Evolutionary conservation across 2,113 vertebrate genomes (phyloP), one percentile per base, ranked within the genome.

Genomic region (Astatoreochromis straeleni): DNA sequence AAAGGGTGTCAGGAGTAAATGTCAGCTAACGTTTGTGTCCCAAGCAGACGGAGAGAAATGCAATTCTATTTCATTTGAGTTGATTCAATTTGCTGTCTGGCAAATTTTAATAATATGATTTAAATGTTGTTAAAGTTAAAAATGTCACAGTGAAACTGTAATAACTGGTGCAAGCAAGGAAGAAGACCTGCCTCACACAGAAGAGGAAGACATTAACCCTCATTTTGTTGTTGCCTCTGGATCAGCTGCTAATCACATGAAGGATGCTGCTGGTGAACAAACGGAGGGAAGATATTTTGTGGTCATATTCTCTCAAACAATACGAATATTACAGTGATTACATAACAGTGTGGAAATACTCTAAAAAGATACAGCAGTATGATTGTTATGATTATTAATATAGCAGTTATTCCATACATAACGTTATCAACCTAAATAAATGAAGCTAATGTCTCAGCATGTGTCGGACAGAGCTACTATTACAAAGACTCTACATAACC

Each of bases 81-180:
- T 93, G 85, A 94, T 95, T 89, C 60, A 90, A 92, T 95, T 93
- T 91, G 49, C 85, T 49, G 80, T 85, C 73, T 87, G 45, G 87
- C 87, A 91, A 87, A 91, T 91, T 89, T 70, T 85, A 81, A 87
- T 95, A 88, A 92, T 85, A 51, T 8, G n/a, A 88, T 91, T 40
- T 84, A 81, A 87, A 89, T 91, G 83, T 88, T 89, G 90, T 88
- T 88, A 24, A 78, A 80, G 75, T 75, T 92, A 88, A 86, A 93
- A 94, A 89, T 90, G 94, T 92, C 87, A 86, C 42, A 85, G 45
- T 84, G 42, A 55, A 81, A 21, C 4, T 24, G 40, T 84, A 89
- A 91, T 89, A 73, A 93, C 21, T 49, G 57, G 29, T 45, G 84
- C 19, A 8, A 35, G 33, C 24, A 24, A 47, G 51, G 55, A 19